Evolutionary conservation across 2,888 invertebrate species (phyloP), one percentile per base, ranked within the genome.

Genomic region (Rhodophaea formosa): DNA sequence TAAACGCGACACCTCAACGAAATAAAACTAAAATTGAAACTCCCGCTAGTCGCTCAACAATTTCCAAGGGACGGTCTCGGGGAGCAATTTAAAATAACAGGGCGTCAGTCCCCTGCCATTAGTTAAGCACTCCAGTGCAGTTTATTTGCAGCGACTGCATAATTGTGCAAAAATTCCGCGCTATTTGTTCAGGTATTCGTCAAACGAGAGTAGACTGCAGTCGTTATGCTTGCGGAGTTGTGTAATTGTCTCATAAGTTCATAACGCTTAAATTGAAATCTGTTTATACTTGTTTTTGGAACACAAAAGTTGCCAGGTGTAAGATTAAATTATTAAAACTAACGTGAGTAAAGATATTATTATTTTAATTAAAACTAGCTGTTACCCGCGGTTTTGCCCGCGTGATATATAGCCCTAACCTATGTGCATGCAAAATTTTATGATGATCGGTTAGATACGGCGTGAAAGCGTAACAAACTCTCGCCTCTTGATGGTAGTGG

Each of bases 31-130:
- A 54, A 54, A 43, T 56, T 47, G 35, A 42, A 54, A 56, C 23
- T 17, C 32, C 39, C 47, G 15, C 46, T 47, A 51, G 42, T 42
- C 49, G 42, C 39, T 56, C 49, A 49, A 43, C 65, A 69, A 71
- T 72, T 71, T 68, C 65, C 63, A 61, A 52, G 53, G 49, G 53
- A 57, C 63, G 63, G 61, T 59, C 63, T 59, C 54, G 51, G 44
- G 60, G 56, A 46, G 59, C 68, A 69, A 72, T 70, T 69, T 69
- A 69, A 69, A 73, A 74, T 74, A 71, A 70, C 72, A 70, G 70
- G 65, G 62, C 64, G 39, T 15, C 58, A 63, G 64, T 30, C 60
- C 62, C 62, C 57, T 56, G 57, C 67, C 65, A 74, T 74, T 74
- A 69, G 70, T 67, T 68, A 65, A 69, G 68, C 64, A 63, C 67